Percentiles rank a stretch among this genome's conserved stretches.
Evolutionary conservation across 2,113 vertebrate genomes (phyloP).

Genomic region (Rhinolophus ferrumequinum): DNA sequence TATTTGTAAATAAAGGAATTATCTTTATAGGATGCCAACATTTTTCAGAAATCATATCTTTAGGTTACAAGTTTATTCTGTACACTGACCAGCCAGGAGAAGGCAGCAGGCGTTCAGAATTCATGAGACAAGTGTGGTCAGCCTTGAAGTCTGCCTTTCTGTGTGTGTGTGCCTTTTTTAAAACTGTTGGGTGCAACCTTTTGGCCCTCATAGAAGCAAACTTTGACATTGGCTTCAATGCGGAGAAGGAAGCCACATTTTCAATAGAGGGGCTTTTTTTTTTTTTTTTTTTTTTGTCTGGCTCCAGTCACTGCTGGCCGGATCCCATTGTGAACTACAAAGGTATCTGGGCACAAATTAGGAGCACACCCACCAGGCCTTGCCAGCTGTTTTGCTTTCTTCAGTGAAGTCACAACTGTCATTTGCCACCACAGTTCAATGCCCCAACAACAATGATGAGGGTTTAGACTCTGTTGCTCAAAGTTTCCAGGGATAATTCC

Average conservation of each 20-base stretch:
- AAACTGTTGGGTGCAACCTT: not conserved
- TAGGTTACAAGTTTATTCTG: not conserved
- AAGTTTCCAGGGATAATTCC: not conserved
- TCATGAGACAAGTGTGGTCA: slow-evolving; percentile 25
- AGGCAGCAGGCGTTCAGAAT: slow-evolving; percentile 41
- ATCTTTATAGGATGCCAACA: not conserved
- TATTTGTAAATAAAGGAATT: not conserved
- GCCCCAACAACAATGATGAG: not conserved
- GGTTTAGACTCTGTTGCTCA: not conserved
- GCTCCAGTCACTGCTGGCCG: not conserved
- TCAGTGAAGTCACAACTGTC: slow-evolving; percentile 63
- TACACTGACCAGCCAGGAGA: not conserved
- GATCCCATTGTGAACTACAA: slow-evolving; percentile 55
- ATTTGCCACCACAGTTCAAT: not conserved
- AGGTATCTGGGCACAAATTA: slow-evolving; percentile 47
- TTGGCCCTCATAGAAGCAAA: slow-evolving; percentile 57
- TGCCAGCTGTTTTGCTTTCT: slow-evolving; percentile 45
- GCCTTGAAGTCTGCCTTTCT: not conserved
- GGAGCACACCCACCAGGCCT: slow-evolving; percentile 40
- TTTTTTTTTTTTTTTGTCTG: not conserved
- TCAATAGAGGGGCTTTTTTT: not conserved
- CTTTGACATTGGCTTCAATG: slow-evolving; percentile 57
- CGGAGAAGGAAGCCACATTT: slow-evolving; percentile 45
- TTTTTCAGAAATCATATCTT: slow-evolving; percentile 17
- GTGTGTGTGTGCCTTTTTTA: not conserved